Evolutionary conservation across 2,113 vertebrate genomes (phyloP), one percentile per base, ranked within the genome.

Genomic region (Halichoerus grypus): DNA sequence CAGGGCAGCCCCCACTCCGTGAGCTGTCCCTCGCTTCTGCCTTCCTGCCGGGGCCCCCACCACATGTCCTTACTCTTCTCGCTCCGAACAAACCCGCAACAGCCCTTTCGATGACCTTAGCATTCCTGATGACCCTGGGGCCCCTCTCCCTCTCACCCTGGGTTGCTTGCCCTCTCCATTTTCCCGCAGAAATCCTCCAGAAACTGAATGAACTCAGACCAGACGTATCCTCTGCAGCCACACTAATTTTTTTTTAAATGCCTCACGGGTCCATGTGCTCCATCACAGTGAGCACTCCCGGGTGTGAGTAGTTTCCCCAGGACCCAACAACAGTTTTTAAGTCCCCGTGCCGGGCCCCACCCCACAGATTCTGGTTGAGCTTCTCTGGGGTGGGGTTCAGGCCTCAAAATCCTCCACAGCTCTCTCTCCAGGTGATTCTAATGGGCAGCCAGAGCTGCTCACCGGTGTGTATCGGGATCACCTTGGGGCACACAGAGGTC

Each of bases 401-500:
- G n/a, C 24, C 33, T 94, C 59, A 36, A 31, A 3, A 63, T 1
- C n/a, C 53, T 67, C 33, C 72, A 28, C 4, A 15, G 28, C 24
- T 72, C 57, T 42, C 59, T 79, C 57, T 39, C 57, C 15, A 55
- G 63, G 46, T 6, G 5, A 67, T 36, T 28, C 36, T 61, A 63
- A 22, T 0, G 2, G 57, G 22, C 24, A 59, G 72, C 28, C 72
- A 69, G 36, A 49, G 46, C 9, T 74, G 46, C 9, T 79, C n/a
- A 21, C 55, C 19, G 8, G 5, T 33, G 15, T 7, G 0, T 19
- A 12, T 0, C 0, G 2, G 57, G 5, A 33, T 53, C 33, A 11
- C 72, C 36, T 24, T 13, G 22, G 59, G 92, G 74, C 28, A 26
- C 15, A 55, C 61, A 69, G 74, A 59, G 63, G 33, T 63, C 57